phyloP scores from a whole-genome alignment of 1,140 invertebrate species.

The Aphelenchoides avenae region DNA sequence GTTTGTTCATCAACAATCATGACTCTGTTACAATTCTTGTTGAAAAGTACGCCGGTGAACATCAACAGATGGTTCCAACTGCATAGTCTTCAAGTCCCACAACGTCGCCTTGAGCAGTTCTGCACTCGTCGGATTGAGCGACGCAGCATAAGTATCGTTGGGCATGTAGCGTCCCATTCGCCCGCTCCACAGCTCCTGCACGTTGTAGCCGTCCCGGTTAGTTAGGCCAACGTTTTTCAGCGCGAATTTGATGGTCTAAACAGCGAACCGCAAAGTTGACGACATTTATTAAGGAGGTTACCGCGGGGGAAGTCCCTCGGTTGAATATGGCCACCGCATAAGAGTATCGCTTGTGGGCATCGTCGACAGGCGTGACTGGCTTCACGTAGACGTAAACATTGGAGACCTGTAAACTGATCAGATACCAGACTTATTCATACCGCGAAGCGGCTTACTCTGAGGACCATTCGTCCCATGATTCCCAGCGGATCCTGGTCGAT shows the following conservation, averaged over 20 bases:
- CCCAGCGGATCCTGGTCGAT: conserved; percentile 92
- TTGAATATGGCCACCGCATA: conserved; percentile 44
- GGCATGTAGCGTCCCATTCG: conserved; percentile 28
- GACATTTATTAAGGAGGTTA: no score
- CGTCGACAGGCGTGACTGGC: conserved; percentile 44
- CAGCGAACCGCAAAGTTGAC: no score
- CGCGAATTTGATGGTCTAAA: no score
- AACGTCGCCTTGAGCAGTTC: conserved; percentile 27
- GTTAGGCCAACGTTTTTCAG: conserved; percentile 42
- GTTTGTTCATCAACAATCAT: no score
- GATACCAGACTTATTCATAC: no score
- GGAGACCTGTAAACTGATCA: no score
- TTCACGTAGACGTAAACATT: conserved; percentile 37
- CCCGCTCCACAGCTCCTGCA: conserved; percentile 46
- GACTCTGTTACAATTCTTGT: no score
- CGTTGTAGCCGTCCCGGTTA: conserved; percentile 37
- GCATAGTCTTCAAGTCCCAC: no score
- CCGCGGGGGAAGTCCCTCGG: no score
- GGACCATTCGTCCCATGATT: conserved; percentile 63
- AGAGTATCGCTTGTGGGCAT: conserved; percentile 29
- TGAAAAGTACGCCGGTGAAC: no score
- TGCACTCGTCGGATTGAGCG: conserved; percentile 28
- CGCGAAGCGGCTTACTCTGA: conserved; percentile 51
- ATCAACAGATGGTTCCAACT: no score
- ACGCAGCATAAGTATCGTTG: conserved; percentile 7